These are phyloP conservation scores for Sciurus niger DNA, from an alignment of 2,113 vertebrate genomes.

Conservation along the genomic window DNA sequence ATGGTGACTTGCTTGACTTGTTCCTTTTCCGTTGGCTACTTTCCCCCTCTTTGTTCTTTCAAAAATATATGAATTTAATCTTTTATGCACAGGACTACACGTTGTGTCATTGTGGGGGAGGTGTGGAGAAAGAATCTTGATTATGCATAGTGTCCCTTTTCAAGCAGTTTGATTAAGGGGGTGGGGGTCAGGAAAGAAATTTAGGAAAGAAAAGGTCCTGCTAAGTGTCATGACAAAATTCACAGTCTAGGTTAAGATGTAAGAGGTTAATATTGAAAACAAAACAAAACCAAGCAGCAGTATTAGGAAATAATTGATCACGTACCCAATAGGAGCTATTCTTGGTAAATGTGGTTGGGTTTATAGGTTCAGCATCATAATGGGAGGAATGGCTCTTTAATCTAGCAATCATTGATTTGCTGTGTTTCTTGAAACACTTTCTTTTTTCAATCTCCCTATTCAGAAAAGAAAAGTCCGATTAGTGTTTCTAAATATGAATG, in stretches of 20 bases:
- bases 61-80: slow-evolving; percentile 27
- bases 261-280: not conserved
- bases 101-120: not conserved
- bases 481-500: not conserved
- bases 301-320: not conserved
- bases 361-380: not conserved
- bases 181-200: not conserved
- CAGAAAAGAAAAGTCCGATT: not conserved
- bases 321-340: not conserved
- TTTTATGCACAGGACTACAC: not conserved
- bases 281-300: not conserved
- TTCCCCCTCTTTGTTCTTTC: not conserved
- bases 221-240: not conserved
- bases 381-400: not conserved
- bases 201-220: not conserved
- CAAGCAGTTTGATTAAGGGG: not conserved
- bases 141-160: not conserved
- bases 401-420: not conserved
- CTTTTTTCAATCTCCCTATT: not conserved
- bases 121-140: slow-evolving; percentile 33
- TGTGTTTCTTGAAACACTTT: not conserved
- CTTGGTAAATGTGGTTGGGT: not conserved
- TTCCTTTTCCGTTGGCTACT: slow-evolving; percentile 36
- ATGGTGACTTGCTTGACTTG: slow-evolving; percentile 43
- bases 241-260: not conserved